Base-by-base conservation (phyloP, 2,797 vertebrate species). In the Anableps anableps region DNA sequence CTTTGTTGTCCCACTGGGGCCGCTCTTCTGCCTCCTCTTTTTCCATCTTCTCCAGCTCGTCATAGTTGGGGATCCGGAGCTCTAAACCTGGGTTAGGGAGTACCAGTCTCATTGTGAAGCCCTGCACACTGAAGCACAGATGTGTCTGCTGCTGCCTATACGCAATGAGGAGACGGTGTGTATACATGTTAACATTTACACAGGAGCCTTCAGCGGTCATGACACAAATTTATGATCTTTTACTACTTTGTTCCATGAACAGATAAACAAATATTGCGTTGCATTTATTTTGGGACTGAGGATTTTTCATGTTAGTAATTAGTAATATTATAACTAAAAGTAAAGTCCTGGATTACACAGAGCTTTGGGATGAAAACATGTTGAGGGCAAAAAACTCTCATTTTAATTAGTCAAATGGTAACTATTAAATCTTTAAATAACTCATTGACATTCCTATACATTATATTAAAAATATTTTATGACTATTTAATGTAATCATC, bases 1-100 rank as follows among this genome's bases (percentile, higher is more conserved):
- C 85, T 89, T 99, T 99, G 93, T 98, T 99, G 91, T 98, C 98
- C 97, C 97, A 99, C 93, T 98, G 94, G 7, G 97, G 97, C 84
- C 98, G 95, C 7, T 96, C 94, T 9, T 76, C 88, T 31, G 91
- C 93, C 75, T 58, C 68, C 47, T 80, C 74, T 84, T 90, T 58
- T 80, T 98, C 97, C 47, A 97, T 85, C 80, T 82, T 83, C 53
- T 98, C 97, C 84, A 98, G 95, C 29, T 97, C 91, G 0, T 85
- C 89, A 78, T 96, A 73, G 71, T 79, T 62, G 8, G 74, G 88
- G 85, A 94, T 93, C 48, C 93, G 84, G 5, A 78, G 51, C 36
- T 92, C 90, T 73, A 94, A 72, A 43, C 90, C 88, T 1, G 89
- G 90, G 82, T 94, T 93, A 5, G 89, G 83, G 50, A 93, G 45